Evolutionary conservation across 2,113 vertebrate species (phyloP).

Genomic region (Thunnus thynnus): DNA sequence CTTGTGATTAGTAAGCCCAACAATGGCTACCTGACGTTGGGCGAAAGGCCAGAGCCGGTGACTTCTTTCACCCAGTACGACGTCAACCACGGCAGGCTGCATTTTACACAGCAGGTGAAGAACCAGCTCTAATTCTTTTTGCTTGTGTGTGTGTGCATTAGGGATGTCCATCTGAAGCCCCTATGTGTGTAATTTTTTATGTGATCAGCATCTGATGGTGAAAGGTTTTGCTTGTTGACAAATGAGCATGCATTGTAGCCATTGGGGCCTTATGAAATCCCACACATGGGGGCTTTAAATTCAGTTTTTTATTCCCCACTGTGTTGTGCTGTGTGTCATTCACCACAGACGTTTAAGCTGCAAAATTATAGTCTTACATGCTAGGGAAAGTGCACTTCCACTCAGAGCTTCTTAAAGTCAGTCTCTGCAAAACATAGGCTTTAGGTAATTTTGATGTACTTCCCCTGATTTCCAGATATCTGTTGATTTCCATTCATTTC

Average conservation of each 20-base stretch:
- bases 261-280: background rate
- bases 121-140: background rate
- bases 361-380: too few species aligned
- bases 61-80: conserved; percentile 92
- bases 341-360: background rate
- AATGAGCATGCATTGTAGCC: background rate
- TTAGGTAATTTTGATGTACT: too few species aligned
- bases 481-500: background rate
- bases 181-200: too few species aligned
- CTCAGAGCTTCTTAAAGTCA: too few species aligned
- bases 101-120: conserved; percentile 88
- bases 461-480: too few species aligned
- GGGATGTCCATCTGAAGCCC: too few species aligned
- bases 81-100: conserved; percentile 84
- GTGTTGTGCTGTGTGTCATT: too few species aligned
- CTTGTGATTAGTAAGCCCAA: conserved; percentile 86
- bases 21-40: conserved; percentile 89
- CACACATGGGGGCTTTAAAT: background rate
- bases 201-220: background rate
- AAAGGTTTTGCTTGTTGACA: background rate
- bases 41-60: conserved; percentile 80
- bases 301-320: too few species aligned
- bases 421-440: too few species aligned
- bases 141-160: background rate
- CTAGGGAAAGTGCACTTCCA: too few species aligned